Evolutionary conservation across 2,113 vertebrate species (phyloP).

Genomic region (Mugil cephalus): DNA sequence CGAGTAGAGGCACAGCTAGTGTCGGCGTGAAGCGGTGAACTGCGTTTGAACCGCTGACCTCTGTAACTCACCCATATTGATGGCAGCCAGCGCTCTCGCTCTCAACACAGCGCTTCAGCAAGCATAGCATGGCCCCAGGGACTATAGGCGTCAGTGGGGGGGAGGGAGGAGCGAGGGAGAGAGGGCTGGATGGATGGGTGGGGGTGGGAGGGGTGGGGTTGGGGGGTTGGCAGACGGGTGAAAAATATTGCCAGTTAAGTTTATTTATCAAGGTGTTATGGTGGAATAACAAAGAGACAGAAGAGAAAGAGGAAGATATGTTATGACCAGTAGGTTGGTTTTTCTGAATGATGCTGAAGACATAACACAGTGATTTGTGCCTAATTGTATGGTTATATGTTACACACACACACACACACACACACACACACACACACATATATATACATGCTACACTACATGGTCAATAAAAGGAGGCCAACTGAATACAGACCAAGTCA

Average conservation of each 20-base stretch:
- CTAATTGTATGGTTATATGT: too few species aligned
- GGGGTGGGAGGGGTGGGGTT: conserved; percentile 11
- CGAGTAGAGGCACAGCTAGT: conserved; percentile 16
- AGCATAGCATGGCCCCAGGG: conserved; percentile 71
- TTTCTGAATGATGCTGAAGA: not conserved
- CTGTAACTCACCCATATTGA: conserved; percentile 85
- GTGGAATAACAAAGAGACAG: conserved; percentile 34
- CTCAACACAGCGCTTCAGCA: conserved; percentile 70
- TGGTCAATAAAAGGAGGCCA: too few species aligned
- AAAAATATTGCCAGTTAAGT: conserved; percentile 43
- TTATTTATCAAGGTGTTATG: conserved; percentile 40
- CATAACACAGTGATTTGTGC: not conserved
- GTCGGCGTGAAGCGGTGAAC: conserved; percentile 73
- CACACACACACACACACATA: too few species aligned
- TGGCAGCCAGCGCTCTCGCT: conserved; percentile 63
- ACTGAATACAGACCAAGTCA: too few species aligned
- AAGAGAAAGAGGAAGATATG: not conserved
- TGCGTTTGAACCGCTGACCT: conserved; percentile 84
- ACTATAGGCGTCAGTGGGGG: conserved; percentile 37
- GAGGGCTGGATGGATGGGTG: conserved; percentile 2
- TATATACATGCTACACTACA: too few species aligned
- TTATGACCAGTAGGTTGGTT: not conserved
- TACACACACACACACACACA: too few species aligned
- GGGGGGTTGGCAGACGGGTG: conserved; percentile 18
- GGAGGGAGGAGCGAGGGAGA: not conserved